These are phyloP conservation scores for Cyanoramphus novaezelandiae DNA, from an alignment of 2,113 vertebrate genomes.

Conservation along the genomic window DNA sequence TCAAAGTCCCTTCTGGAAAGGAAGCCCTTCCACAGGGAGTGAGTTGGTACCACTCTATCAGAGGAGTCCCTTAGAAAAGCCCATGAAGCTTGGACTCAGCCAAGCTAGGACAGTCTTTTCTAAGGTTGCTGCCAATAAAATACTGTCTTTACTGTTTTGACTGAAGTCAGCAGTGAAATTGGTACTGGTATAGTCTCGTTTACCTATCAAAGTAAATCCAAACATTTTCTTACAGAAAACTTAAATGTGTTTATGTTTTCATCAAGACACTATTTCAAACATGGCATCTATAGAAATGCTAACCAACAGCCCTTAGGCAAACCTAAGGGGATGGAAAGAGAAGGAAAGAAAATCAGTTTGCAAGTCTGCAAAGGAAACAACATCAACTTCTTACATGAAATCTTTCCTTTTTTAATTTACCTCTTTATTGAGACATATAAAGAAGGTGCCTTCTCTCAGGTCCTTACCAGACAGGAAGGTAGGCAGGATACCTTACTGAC, in stretches of 20 bases:
- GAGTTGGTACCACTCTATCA: background rate
- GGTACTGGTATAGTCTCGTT: background rate
- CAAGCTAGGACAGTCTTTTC: background rate
- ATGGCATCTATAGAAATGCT: background rate
- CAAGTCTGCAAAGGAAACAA: background rate
- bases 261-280: background rate
- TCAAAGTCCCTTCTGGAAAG: fast-evolving
- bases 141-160: background rate
- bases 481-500: background rate
- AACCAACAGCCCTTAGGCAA: background rate
- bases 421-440: background rate
- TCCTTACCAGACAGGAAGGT: background rate
- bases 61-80: fast-evolving
- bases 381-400: background rate
- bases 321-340: background rate
- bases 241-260: background rate
- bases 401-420: background rate
- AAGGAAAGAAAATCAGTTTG: background rate
- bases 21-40: background rate
- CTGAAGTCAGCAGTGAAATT: background rate
- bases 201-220: background rate
- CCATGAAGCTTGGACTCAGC: background rate
- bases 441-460: background rate
- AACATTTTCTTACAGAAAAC: background rate
- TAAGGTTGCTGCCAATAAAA: background rate